Conservation (phyloP, 1,140 invertebrate genomes). For the Drosophila ambigua region DNA sequence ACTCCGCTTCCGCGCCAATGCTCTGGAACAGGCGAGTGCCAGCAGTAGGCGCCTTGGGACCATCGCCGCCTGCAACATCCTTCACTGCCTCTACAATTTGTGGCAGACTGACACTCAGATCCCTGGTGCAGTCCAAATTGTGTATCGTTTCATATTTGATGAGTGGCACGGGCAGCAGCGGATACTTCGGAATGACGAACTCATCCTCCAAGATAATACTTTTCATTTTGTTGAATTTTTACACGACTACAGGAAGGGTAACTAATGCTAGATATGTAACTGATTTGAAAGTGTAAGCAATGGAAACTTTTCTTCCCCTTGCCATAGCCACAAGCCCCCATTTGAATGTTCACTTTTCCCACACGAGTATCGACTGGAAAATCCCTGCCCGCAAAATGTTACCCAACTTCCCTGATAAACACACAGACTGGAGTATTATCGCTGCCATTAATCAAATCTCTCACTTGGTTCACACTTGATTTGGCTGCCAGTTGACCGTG, state of each 20-base stretch:
- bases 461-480: conserved; percentile 50
- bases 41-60: background rate
- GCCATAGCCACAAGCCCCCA: no score
- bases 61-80: background rate
- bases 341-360: no score
- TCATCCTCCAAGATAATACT: background rate
- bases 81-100: background rate
- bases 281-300: no score
- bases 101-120: conserved; percentile 17
- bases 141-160: conserved; percentile 48
- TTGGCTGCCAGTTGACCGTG: conserved; percentile 49
- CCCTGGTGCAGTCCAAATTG: conserved; percentile 24
- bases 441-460: conserved; percentile 49
- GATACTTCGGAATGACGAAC: background rate
- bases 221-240: no score
- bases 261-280: no score
- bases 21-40: background rate
- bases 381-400: conserved; percentile 1
- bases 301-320: no score
- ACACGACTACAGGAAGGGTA: no score
- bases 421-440: conserved; percentile 14
- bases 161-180: conserved; percentile 10
- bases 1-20: background rate
- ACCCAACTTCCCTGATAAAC: conserved; percentile 3
- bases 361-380: conserved; percentile 22